Evolutionary conservation across 2,797 vertebrate genomes (phyloP), one percentile per base, ranked within the genome.

Genomic region (Pempheris klunzingeri): DNA sequence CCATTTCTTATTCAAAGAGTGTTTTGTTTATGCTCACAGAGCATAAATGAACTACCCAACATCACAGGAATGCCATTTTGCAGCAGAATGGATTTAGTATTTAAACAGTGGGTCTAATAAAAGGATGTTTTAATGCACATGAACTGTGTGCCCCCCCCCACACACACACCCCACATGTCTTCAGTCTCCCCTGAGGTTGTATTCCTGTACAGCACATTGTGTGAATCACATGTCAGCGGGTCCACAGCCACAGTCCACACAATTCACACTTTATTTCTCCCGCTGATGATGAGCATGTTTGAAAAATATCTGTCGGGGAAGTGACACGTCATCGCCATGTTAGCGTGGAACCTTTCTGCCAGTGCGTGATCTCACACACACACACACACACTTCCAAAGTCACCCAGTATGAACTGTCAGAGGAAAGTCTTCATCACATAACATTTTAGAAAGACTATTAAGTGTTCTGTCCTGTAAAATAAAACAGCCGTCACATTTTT

Each of bases 171-270:
- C n/a, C n/a, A n/a, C n/a, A n/a, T n/a, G n/a, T n/a, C n/a, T n/a
- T n/a, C n/a, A n/a, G n/a, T n/a, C n/a, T n/a, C n/a, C n/a, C 84
- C 47, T 4, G 14, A 74, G 81, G 81, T 59, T 59, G 24, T 47
- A 38, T 73, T 74, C 39, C 63, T 47, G 14, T 67, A 59, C 57
- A 64, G 61, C 85, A 87, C 75, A 74, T 63, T 72, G 82, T 75
- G 70, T 83, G 85, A 91, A 84, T 92, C 85, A 89, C 87, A 87
- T 85, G 85, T 70, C 76, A 79, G 59, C 30, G 4, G 53, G 52
- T 69, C 50, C 66, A 12, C 26, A 5, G 71, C 69, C 71, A 11
- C 38, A 67, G 64, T 73, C 76, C 18, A 41, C 70, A 74, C 82
- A 78, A 59, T 87, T 85, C 76, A 82, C 78, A 85, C 79, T 69